Evolutionary conservation across 2,113 vertebrate species (phyloP).

Genomic region (Amblyopsis rosae): DNA sequence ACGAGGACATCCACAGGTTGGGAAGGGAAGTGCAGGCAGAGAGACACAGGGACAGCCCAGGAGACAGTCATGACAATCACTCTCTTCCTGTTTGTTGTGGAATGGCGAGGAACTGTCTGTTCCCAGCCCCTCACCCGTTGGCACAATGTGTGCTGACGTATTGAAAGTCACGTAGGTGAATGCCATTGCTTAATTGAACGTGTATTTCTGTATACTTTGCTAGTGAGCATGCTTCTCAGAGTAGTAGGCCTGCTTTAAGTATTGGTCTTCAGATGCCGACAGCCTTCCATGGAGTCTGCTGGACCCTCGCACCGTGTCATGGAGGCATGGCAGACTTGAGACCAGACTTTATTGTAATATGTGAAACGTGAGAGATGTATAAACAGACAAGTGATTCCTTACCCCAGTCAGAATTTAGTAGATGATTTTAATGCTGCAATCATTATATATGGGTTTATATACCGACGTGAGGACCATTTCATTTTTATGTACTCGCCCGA

Average conservation of each 20-base stretch:
- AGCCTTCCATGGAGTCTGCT: slow-evolving; percentile 1
- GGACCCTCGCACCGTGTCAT: slow-evolving; percentile 16
- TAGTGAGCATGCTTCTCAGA: not conserved
- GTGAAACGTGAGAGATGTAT: slow-evolving; percentile 16
- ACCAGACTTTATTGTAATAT: slow-evolving; percentile 32
- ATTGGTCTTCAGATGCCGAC: not conserved
- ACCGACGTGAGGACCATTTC: slow-evolving; percentile 42
- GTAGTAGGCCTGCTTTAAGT: no score
- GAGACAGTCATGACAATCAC: no score
- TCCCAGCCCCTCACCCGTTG: no score
- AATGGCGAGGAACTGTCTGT: no score
- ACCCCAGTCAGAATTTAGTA: slow-evolving; percentile 12
- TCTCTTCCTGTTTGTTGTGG: not conserved
- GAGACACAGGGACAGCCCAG: no score
- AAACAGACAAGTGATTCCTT: slow-evolving; percentile 33
- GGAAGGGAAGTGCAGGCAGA: no score
- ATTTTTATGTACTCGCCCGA: slow-evolving; percentile 56
- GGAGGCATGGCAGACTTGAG: slow-evolving; percentile 7
- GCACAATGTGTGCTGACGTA: no score
- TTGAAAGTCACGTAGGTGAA: no score
- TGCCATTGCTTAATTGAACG: no score
- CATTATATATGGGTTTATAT: slow-evolving; percentile 30
- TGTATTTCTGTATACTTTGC: no score
- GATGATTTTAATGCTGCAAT: slow-evolving; percentile 17
- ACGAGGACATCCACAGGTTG: no score